phyloP scores from a whole-genome alignment of 2,888 invertebrate species.

The Drymonia ruficornis region DNA sequence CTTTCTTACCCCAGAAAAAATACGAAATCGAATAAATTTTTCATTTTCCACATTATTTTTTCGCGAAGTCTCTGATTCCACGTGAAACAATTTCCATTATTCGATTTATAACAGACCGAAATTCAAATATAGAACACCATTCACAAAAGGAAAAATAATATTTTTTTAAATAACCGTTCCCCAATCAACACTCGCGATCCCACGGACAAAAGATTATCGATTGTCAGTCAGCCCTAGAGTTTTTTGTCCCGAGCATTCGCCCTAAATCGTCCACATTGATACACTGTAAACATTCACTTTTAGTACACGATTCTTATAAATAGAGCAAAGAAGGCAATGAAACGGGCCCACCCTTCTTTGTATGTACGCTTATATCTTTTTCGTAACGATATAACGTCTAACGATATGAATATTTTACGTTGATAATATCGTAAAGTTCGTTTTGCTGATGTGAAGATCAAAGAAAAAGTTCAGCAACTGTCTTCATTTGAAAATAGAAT shows the following conservation, averaged over 20 bases:
- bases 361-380: constrained; percentile 26
- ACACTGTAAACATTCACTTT: constrained; percentile 22
- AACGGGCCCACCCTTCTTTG: constrained; percentile 37
- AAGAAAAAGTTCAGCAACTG: neutral
- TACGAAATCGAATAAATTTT: too few species aligned
- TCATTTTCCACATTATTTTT: neutral
- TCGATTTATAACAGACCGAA: neutral
- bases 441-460: neutral
- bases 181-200: neutral
- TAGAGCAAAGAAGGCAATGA: constrained; percentile 39
- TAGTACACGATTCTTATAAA: constrained; percentile 45
- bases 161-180: neutral
- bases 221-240: neutral
- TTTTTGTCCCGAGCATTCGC: neutral
- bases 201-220: neutral
- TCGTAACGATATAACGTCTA: neutral
- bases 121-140: neutral
- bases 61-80: too few species aligned
- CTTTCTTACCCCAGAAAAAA: too few species aligned
- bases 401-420: neutral
- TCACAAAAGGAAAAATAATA: neutral
- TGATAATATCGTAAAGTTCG: constrained; percentile 1
- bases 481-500: too few species aligned
- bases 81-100: neutral
- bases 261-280: neutral